These are phyloP conservation scores for Molorchus minor DNA, from an alignment of 2,888 invertebrate species.

Conservation along the genomic window DNA sequence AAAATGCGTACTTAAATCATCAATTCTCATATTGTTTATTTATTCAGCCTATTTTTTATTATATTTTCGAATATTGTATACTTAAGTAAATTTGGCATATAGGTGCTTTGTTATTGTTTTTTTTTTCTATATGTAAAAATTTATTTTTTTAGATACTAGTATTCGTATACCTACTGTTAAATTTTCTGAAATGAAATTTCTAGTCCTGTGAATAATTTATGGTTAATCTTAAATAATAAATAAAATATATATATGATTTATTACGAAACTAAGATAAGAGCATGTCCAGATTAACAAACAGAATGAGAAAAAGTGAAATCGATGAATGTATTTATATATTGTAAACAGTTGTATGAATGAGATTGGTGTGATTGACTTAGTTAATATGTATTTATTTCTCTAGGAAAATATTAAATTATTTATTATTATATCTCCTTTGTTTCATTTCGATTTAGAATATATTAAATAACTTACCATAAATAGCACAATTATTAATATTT, in stretches of 20 bases:
- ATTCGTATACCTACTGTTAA: conserved; percentile 6
- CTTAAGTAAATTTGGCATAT: conserved; percentile 10
- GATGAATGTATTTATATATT: conserved; percentile 53
- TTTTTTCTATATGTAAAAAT: neutral
- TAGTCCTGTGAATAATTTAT: conserved; percentile 14
- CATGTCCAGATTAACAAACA: conserved; percentile 49
- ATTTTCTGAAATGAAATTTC: conserved; percentile 21
- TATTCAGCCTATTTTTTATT: neutral
- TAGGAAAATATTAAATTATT: conserved; percentile 60
- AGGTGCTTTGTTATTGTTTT: neutral
- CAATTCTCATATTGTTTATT: too few relatives aligned
- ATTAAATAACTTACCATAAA: too few relatives aligned
- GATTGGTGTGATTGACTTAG: conserved; percentile 46
- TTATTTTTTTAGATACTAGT: conserved; percentile 5
- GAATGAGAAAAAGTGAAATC: conserved; percentile 45
- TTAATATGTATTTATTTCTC: conserved; percentile 59
- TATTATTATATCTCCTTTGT: conserved; percentile 48
- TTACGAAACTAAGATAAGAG: conserved; percentile 14
- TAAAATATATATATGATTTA: conserved; percentile 15
- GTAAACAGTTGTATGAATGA: conserved; percentile 48
- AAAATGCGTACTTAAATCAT: too few relatives aligned
- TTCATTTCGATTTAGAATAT: conserved; percentile 32
- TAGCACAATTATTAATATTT: too few relatives aligned
- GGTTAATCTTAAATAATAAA: conserved; percentile 12
- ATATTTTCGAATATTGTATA: conserved; percentile 9